These are phyloP conservation scores for Calephelis virginiensis DNA, from an alignment of 1,140 invertebrate genomes.

Conservation along the genomic window DNA sequence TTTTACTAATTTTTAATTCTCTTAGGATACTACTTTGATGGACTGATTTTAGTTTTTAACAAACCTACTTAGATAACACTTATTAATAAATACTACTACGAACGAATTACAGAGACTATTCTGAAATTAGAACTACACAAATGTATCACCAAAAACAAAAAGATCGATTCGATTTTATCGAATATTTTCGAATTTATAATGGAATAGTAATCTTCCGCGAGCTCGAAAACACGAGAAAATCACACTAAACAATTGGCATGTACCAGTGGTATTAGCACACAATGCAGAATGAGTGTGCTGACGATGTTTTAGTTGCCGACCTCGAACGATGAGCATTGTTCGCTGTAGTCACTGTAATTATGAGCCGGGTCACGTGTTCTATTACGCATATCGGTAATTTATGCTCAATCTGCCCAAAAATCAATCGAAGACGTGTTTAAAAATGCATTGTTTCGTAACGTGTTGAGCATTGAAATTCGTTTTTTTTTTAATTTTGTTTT, in stretches of 20 bases:
- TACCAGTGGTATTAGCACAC: slow-evolving; percentile 26
- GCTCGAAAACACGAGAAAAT: slow-evolving; percentile 21
- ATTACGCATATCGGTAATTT: background rate
- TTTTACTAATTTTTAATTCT: too few species aligned
- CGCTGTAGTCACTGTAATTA: slow-evolving; percentile 1
- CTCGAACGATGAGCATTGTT: slow-evolving; percentile 17
- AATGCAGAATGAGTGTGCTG: slow-evolving; percentile 24
- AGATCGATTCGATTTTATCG: too few species aligned
- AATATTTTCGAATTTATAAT: too few species aligned
- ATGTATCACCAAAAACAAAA: too few species aligned
- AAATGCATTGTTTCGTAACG: too few species aligned
- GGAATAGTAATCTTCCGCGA: background rate
- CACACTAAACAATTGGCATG: slow-evolving; percentile 13
- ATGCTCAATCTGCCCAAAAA: background rate
- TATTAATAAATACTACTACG: too few species aligned
- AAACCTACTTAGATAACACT: too few species aligned
- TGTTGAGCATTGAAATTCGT: too few species aligned
- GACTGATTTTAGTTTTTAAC: too few species aligned
- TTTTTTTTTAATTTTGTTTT: too few species aligned
- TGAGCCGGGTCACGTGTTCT: slow-evolving; percentile 10
- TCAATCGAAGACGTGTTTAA: background rate
- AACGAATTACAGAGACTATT: too few species aligned
- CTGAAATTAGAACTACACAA: background rate
- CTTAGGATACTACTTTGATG: background rate
- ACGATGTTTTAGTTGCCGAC: slow-evolving; percentile 24